A percentile compares a stretch with the other conserved stretches of the same genome.
phyloP scores from a whole-genome alignment of 2,113 vertebrate species.

The Oreocharis arfaki region DNA sequence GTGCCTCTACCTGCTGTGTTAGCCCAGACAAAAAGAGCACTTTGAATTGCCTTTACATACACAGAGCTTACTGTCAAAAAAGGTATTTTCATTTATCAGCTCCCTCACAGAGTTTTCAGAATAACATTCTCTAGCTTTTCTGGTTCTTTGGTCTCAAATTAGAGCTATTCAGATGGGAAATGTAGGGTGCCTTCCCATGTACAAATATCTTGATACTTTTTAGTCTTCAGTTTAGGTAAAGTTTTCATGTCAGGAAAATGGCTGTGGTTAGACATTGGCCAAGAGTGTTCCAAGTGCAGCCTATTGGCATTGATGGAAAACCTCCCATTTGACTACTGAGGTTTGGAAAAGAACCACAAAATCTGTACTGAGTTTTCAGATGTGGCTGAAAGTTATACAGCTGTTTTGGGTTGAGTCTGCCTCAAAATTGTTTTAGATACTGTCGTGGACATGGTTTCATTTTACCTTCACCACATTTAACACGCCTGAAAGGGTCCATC shows the following conservation, averaged over 20 bases:
- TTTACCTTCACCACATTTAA: not conserved
- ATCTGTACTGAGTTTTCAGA: not conserved
- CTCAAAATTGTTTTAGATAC: not conserved
- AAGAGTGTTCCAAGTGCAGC: not conserved
- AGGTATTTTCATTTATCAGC: not conserved
- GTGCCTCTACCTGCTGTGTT: not conserved
- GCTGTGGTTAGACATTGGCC: not conserved
- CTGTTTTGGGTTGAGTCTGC: not conserved
- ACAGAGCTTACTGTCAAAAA: not conserved
- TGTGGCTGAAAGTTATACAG: not conserved
- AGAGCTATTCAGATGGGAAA: not conserved
- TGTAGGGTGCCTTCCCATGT: not conserved
- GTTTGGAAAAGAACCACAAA: not conserved
- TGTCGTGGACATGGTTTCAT: rapidly evolving
- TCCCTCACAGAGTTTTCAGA: not conserved
- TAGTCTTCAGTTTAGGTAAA: not conserved
- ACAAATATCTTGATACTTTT: not conserved
- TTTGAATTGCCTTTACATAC: not conserved
- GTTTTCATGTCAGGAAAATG: not conserved
- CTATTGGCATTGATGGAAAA: not conserved
- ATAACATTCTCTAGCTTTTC: not conserved
- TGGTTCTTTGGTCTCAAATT: not conserved
- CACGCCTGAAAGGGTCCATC: not conserved
- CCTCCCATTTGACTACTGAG: not conserved
- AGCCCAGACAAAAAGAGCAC: not conserved